Conservation (phyloP, 37 sponge, comb jelly and placozoan species). For the Hexactinellida sp. region DNA sequence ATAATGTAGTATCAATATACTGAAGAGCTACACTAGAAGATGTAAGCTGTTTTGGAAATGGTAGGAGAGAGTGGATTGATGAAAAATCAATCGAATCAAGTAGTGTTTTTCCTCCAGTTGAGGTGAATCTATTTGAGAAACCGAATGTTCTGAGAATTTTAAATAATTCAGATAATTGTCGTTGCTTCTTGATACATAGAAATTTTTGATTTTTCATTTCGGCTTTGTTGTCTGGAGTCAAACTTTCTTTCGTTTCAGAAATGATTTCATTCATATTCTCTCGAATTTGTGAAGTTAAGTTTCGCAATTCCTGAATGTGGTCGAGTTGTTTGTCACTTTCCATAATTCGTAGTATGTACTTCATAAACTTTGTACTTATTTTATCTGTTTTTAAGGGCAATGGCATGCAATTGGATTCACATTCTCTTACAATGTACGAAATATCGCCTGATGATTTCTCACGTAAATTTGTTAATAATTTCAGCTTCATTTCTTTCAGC, state of each 20-base stretch:
- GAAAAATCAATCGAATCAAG: background rate
- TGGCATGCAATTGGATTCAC: background rate
- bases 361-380: background rate
- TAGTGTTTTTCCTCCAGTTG: background rate
- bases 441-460: background rate
- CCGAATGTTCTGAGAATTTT: background rate
- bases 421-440: background rate
- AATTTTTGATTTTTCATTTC: constrained; percentile 6
- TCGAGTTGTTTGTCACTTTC: background rate
- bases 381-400: background rate
- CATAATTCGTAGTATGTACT: background rate
- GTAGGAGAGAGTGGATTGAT: background rate
- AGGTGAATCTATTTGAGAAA: background rate
- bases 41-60: background rate
- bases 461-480: background rate
- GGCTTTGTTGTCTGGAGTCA: background rate
- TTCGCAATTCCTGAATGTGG: background rate
- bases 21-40: background rate
- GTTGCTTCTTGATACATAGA: background rate
- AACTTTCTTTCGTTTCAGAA: constrained; percentile 10
- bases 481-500: background rate
- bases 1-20: background rate
- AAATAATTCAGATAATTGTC: background rate
- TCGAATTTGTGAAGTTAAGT: background rate
- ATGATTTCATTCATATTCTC: constrained; percentile 1